Evolutionary conservation across 2,797 vertebrate species (phyloP).

Genomic region (Helicolenus hilgendorfi): DNA sequence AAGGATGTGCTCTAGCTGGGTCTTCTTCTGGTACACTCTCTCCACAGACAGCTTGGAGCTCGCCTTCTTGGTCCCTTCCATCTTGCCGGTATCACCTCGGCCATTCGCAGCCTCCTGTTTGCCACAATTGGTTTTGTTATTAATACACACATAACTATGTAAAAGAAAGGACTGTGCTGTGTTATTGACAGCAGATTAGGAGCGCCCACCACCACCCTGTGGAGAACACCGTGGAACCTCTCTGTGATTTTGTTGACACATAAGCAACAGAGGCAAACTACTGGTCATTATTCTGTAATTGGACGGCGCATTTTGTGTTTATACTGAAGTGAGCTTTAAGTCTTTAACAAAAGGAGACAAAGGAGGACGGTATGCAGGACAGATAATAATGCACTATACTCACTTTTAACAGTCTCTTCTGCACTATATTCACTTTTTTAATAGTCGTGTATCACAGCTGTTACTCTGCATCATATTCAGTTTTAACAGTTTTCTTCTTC

Average conservation of each 20-base stretch:
- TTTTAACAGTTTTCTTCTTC: too few species aligned
- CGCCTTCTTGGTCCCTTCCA: constrained; percentile 94
- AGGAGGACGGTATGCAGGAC: too few species aligned
- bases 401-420: too few species aligned
- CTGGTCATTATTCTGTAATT: not conserved
- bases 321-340: not conserved
- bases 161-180: not conserved
- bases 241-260: not conserved
- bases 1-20: constrained; percentile 98
- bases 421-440: too few species aligned
- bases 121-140: constrained; percentile 91
- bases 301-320: not conserved
- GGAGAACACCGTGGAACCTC: not conserved
- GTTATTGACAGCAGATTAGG: constrained; percentile 1
- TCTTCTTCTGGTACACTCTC: constrained; percentile 99
- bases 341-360: too few species aligned
- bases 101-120: constrained; percentile 95
- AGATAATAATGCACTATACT: too few species aligned
- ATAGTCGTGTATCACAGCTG: too few species aligned
- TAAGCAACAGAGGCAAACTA: not conserved
- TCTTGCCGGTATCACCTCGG: constrained; percentile 90
- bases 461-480: too few species aligned
- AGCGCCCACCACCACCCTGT: not conserved
- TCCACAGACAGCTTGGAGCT: constrained; percentile 97
- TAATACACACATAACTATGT: constrained; percentile 33